Evolutionary conservation across 2,113 vertebrate genomes (phyloP).

Genomic region (Anolis carolinensis): DNA sequence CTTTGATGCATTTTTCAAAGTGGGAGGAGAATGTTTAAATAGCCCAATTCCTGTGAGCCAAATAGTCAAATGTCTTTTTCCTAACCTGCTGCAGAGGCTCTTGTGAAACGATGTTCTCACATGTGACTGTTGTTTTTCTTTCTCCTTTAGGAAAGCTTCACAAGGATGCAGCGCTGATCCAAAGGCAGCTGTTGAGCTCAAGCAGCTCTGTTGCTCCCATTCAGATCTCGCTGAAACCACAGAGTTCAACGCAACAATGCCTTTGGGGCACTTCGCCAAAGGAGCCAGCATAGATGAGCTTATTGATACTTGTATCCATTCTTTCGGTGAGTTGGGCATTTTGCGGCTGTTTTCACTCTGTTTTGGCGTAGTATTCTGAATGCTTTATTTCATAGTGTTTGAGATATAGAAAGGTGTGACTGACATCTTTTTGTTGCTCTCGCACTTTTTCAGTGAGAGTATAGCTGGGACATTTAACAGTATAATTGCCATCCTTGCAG

Average conservation of each 20-base stretch:
- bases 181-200: conserved; percentile 80
- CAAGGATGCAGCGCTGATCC: conserved; percentile 82
- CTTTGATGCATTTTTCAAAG: conserved; percentile 55
- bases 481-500: conserved; percentile 5
- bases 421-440: not conserved
- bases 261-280: conserved; percentile 87
- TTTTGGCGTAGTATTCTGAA: conserved; percentile 47
- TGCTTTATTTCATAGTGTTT: not conserved
- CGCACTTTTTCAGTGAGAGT: not conserved
- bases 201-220: conserved; percentile 74
- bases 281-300: conserved; percentile 93
- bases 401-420: not conserved
- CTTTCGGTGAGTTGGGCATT: conserved; percentile 91
- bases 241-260: conserved; percentile 79
- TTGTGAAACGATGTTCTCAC: conserved; percentile 40
- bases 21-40: conserved; percentile 70
- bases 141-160: conserved; percentile 75
- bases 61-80: conserved; percentile 63
- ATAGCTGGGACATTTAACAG: not conserved
- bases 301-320: conserved; percentile 90
- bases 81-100: conserved; percentile 30
- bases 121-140: conserved; percentile 30
- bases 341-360: conserved; percentile 35
- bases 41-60: conserved; percentile 54
- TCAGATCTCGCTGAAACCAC: conserved; percentile 76